phyloP scores from a whole-genome alignment of 1,140 invertebrate genomes.

The Drosophila nannoptera region DNA sequence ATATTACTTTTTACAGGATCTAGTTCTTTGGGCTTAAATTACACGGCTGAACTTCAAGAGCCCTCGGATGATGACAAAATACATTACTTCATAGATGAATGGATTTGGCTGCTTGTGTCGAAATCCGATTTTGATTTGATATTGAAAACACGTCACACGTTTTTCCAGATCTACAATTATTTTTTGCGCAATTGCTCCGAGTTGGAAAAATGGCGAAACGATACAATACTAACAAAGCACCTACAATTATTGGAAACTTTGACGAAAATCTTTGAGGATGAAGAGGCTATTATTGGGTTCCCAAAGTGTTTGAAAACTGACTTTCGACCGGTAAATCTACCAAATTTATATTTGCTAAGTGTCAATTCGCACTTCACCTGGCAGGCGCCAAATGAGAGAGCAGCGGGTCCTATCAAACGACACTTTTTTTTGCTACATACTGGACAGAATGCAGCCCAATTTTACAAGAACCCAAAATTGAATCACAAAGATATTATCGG shows the following conservation, averaged over 20 bases:
- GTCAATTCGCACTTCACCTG: slow-evolving; percentile 52
- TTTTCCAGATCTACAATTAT: slow-evolving; percentile 80
- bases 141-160: slow-evolving; percentile 87
- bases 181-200: slow-evolving; percentile 51
- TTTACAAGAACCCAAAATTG: slow-evolving; percentile 40
- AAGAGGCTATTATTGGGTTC: slow-evolving; percentile 49
- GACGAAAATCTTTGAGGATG: slow-evolving; percentile 43
- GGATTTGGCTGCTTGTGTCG: slow-evolving; percentile 88
- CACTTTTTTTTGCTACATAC: slow-evolving; percentile 63
- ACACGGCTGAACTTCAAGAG: slow-evolving; percentile 19
- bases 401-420: slow-evolving; percentile 20
- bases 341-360: slow-evolving; percentile 38
- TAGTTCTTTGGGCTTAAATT: slow-evolving; percentile 18
- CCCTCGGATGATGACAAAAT: slow-evolving; percentile 12
- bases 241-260: slow-evolving; percentile 30
- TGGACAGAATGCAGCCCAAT: slow-evolving; percentile 17
- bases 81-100: slow-evolving; percentile 84
- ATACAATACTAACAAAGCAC: slow-evolving; percentile 7
- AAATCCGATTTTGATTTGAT: slow-evolving; percentile 84
- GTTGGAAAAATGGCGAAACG: slow-evolving; percentile 38
- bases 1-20: slow-evolving; percentile 24
- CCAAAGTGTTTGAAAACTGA: slow-evolving; percentile 27
- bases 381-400: slow-evolving; percentile 24
- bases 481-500: slow-evolving; percentile 34
- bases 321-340: slow-evolving; percentile 31